Conservation (phyloP, 2,113 vertebrate species). For the Salvelinus fontinalis region DNA sequence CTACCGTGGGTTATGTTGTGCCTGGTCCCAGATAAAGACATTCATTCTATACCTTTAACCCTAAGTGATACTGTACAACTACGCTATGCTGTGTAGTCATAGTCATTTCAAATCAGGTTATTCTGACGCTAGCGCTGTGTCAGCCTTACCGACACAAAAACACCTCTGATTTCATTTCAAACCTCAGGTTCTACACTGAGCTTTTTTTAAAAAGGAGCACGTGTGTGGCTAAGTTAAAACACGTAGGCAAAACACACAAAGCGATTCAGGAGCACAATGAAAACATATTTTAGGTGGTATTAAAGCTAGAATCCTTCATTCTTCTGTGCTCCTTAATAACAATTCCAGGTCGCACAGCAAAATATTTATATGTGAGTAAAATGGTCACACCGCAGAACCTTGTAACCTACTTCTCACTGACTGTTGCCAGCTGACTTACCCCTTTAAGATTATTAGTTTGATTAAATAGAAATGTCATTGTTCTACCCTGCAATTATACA, state of each 20-base stretch:
- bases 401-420: background rate
- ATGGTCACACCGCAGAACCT: background rate
- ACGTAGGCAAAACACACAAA: too few relatives aligned
- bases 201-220: too few relatives aligned
- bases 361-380: background rate
- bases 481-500: slow-evolving; percentile 30
- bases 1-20: too few relatives aligned
- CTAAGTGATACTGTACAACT: background rate
- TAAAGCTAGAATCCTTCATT: too few relatives aligned
- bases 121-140: background rate
- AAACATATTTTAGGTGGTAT: too few relatives aligned
- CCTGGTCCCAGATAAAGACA: too few relatives aligned
- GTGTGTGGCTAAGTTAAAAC: too few relatives aligned
- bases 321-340: too few relatives aligned
- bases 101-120: background rate
- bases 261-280: too few relatives aligned
- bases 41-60: too few relatives aligned
- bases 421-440: slow-evolving; percentile 36
- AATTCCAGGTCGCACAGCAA: background rate
- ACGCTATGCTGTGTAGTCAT: too few relatives aligned
- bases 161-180: slow-evolving; percentile 23
- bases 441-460: slow-evolving; percentile 38
- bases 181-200: background rate
- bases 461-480: slow-evolving; percentile 15
- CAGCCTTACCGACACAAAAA: slow-evolving; percentile 16